Percentiles rank a stretch among this genome's conserved stretches.
Conservation (phyloP, 1,140 invertebrate species). For the Cyphomyrmex costatus region DNA sequence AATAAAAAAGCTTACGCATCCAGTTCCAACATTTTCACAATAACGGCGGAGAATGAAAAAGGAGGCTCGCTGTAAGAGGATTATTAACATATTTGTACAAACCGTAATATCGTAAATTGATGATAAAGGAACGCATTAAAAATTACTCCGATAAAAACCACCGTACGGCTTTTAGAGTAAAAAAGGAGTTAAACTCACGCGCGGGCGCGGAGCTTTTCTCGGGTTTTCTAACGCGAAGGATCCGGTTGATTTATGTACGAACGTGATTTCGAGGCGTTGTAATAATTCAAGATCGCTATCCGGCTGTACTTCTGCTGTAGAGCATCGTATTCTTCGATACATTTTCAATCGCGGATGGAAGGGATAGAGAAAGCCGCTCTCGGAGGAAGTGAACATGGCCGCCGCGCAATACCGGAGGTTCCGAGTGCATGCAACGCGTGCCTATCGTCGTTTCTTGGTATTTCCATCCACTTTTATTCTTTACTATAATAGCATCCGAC, state of each 20-base stretch:
- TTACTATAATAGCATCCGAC: conserved; percentile 65
- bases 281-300: conserved; percentile 49
- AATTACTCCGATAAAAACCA: background rate
- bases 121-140: background rate
- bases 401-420: conserved; percentile 18
- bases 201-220: conserved; percentile 11
- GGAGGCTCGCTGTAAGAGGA: background rate
- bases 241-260: conserved; percentile 24
- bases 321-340: conserved; percentile 40
- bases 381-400: conserved; percentile 29
- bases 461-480: conserved; percentile 66
- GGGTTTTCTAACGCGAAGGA: conserved; percentile 2
- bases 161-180: background rate
- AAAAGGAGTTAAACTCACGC: conserved; percentile 6
- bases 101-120: background rate
- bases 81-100: background rate
- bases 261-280: conserved; percentile 38
- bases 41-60: background rate
- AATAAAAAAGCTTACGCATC: too few relatives aligned
- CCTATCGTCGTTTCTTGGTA: conserved; percentile 65
- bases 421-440: conserved; percentile 54
- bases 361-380: background rate
- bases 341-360: conserved; percentile 12
- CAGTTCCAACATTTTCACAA: background rate
- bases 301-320: background rate